A percentile compares a stretch with the other conserved stretches of the same genome.
phyloP scores from a whole-genome alignment of 2,888 invertebrate species.

The Sipunculus nudus region DNA sequence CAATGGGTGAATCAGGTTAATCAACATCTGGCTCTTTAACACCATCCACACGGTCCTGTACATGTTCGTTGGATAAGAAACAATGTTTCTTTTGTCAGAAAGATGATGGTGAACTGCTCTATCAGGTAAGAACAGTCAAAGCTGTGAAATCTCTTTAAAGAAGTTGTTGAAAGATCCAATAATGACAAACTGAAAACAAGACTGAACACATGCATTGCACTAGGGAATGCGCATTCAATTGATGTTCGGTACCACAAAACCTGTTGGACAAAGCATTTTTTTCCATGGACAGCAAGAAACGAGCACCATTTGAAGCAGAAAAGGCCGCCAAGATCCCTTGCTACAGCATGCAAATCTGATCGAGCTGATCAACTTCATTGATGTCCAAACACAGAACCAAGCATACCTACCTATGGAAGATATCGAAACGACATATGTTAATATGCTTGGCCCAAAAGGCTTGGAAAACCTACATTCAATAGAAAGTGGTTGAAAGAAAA shows the following conservation, averaged over 20 bases:
- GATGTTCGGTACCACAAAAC: slow-evolving; percentile 5
- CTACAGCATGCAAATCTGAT: slow-evolving; percentile 7
- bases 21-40: slow-evolving; percentile 2
- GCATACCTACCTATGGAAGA: slow-evolving; percentile 12
- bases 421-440: slow-evolving; percentile 5
- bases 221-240: background rate
- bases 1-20: background rate
- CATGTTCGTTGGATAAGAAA: slow-evolving; percentile 1
- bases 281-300: too few relatives aligned
- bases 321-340: background rate
- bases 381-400: slow-evolving; percentile 11
- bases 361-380: slow-evolving; percentile 13
- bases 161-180: background rate
- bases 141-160: slow-evolving; percentile 1
- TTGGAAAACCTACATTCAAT: background rate
- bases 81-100: slow-evolving; percentile 8
- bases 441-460: background rate
- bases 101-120: slow-evolving; percentile 4
- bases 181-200: slow-evolving; percentile 1
- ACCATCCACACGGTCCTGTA: slow-evolving; percentile 4
- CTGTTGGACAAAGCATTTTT: slow-evolving; percentile 7
- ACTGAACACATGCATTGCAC: slow-evolving; percentile 6
- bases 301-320: too few relatives aligned
- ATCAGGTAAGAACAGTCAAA: background rate
- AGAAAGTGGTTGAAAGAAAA: slow-evolving; percentile 1